Percentiles rank a stretch among this genome's conserved stretches.
These are phyloP conservation scores for Andrena cerasifolii DNA, from an alignment of 1,140 invertebrate genomes.

Conservation along the genomic window DNA sequence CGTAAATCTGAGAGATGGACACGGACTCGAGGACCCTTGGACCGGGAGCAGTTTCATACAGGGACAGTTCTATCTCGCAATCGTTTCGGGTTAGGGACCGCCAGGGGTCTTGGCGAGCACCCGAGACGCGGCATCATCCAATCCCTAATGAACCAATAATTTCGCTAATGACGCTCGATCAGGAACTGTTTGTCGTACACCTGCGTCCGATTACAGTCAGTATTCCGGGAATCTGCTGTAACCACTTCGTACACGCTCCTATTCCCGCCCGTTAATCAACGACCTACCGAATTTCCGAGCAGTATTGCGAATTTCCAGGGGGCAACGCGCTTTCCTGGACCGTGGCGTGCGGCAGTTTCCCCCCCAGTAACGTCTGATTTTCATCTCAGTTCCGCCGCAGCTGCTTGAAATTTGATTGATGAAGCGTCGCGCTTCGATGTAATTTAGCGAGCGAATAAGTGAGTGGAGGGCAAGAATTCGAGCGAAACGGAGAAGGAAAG, in stretches of 20 bases:
- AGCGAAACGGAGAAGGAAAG: too few species aligned
- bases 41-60: background rate
- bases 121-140: conserved; percentile 9
- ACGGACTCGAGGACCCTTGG: conserved; percentile 1
- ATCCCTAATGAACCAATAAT: conserved; percentile 50
- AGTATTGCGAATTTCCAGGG: background rate
- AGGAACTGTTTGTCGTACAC: conserved; percentile 45
- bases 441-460: too few species aligned
- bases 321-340: too few species aligned
- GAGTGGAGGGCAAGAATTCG: too few species aligned
- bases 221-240: conserved; percentile 20
- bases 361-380: too few species aligned
- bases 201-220: conserved; percentile 26
- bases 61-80: conserved; percentile 6
- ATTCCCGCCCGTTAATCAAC: conserved; percentile 3
- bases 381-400: too few species aligned
- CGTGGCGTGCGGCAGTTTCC: too few species aligned
- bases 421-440: too few species aligned
- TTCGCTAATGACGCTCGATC: conserved; percentile 53
- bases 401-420: too few species aligned
- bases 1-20: conserved; percentile 43
- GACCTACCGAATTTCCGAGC: background rate
- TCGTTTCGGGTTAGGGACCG: conserved; percentile 11
- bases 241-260: conserved; percentile 6
- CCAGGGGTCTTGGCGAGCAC: background rate